Evolutionary conservation across 2,113 vertebrate species (phyloP).

Genomic region (Mandrillus leucophaeus): DNA sequence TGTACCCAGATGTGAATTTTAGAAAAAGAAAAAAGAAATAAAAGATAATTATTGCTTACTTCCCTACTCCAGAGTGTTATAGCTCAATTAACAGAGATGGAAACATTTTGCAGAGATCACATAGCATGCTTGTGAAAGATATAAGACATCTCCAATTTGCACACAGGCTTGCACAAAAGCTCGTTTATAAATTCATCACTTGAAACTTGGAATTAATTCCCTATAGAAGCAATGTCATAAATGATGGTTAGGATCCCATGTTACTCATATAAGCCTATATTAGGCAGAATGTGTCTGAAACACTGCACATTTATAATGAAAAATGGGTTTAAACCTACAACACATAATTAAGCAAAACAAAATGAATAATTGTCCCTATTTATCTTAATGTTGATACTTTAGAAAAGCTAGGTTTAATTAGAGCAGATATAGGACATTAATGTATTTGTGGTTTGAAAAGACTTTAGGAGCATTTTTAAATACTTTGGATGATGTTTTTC

Average conservation of each 20-base stretch:
- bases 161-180: not conserved
- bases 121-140: not conserved
- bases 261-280: conserved; percentile 37
- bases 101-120: conserved; percentile 21
- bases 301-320: conserved; percentile 48
- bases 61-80: not conserved
- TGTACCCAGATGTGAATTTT: not conserved
- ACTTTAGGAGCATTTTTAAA: not conserved
- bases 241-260: conserved; percentile 38
- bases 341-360: conserved; percentile 51
- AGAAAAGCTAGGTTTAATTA: conserved; percentile 59
- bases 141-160: not conserved
- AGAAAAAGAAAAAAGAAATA: not conserved
- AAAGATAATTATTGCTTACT: not conserved
- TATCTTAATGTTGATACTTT: conserved; percentile 39
- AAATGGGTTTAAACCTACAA: conserved; percentile 50
- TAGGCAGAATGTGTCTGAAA: conserved; percentile 18
- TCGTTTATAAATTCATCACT: conserved; percentile 26
- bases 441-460: not conserved
- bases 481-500: not conserved
- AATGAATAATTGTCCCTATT: conserved; percentile 50
- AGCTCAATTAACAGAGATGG: not conserved
- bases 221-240: conserved; percentile 47
- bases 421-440: not conserved
- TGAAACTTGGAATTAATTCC: not conserved